phyloP scores from a whole-genome alignment of 1,140 invertebrate genomes.

The Phymorhynchus buccinoides region DNA sequence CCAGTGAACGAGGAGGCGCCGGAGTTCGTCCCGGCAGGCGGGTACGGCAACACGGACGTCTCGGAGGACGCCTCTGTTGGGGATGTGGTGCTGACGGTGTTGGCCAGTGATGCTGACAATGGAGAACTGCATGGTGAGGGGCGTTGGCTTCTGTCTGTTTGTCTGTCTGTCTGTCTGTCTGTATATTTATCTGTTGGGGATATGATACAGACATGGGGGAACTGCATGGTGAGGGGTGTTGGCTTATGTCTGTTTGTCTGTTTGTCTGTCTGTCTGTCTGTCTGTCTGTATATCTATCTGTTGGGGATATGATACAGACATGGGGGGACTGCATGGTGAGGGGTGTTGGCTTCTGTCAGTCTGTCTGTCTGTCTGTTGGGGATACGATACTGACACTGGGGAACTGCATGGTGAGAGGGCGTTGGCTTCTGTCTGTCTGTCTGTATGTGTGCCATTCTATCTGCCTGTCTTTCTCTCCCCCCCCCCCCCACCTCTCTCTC shows the following conservation, averaged over 20 bases:
- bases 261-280: background rate
- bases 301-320: conserved; percentile 49
- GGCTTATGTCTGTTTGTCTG: background rate
- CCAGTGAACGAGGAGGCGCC: conserved; percentile 89
- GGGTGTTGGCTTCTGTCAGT: background rate
- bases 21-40: conserved; percentile 77
- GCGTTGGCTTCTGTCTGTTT: background rate
- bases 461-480: background rate
- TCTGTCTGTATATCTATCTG: background rate
- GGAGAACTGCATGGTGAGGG: conserved; percentile 11
- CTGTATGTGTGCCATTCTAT: background rate
- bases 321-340: conserved; percentile 9
- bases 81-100: conserved; percentile 46
- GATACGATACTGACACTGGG: conserved; percentile 49
- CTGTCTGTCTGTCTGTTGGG: conserved; percentile 5
- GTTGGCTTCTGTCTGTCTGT: background rate
- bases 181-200: conserved; percentile 18
- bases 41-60: conserved; percentile 43
- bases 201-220: conserved; percentile 46
- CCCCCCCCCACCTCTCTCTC: background rate
- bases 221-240: conserved; percentile 5
- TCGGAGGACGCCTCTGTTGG: conserved; percentile 43
- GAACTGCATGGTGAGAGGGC: conserved; percentile 4
- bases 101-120: conserved; percentile 54
- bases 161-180: background rate